Evolutionary conservation across 2,113 vertebrate genomes (phyloP), one percentile per base, ranked within the genome.

Genomic region (Ploceus nigricollis): DNA sequence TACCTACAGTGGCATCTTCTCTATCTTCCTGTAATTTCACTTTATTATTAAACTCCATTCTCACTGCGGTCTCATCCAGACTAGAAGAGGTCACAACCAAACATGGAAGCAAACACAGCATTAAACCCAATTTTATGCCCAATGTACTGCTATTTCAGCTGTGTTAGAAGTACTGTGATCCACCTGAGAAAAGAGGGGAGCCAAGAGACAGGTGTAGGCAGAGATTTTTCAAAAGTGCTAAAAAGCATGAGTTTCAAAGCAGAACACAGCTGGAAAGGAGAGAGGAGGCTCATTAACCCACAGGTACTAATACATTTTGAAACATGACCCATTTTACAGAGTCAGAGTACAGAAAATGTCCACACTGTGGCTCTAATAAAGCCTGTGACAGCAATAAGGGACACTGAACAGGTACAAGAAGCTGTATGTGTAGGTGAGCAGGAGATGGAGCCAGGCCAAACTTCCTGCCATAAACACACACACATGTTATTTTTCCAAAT

Each of bases 161-260:
- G 61, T 84, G 31, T 61, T 71, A 65, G 78, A 89, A 89, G 53
- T 45, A 80, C 13, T 19, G 2, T n/a, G 66, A 93, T 80, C 50
- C 1, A 15, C 21, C 30, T 33, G 57, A 66, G 48, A 89, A 85
- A 50, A 24, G 51, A 94, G 17, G 30, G 65, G 25, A 89, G 53
- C 44, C 53, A 81, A 75, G 31, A 86, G 56, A 58, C 65, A 79
- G 68, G 22, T 64, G 27, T 33, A 78, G 73, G 33, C 48, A 91
- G 65, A 3, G 60, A 68, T 56, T 94, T 92, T 82, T 75, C 45
- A 9, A 35, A 94, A 79, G 72, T 61, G 65, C 77, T 94, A 86
- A 92, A 94, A 94, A 87, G 27, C n/a, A 24, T 15, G 15, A 84
- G 69, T 75, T 91, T 64, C 93, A 89, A 84, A 93, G 69, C 56